Evolutionary conservation across 2,113 vertebrate species (phyloP).

Genomic region (Miniopterus natalensis): DNA sequence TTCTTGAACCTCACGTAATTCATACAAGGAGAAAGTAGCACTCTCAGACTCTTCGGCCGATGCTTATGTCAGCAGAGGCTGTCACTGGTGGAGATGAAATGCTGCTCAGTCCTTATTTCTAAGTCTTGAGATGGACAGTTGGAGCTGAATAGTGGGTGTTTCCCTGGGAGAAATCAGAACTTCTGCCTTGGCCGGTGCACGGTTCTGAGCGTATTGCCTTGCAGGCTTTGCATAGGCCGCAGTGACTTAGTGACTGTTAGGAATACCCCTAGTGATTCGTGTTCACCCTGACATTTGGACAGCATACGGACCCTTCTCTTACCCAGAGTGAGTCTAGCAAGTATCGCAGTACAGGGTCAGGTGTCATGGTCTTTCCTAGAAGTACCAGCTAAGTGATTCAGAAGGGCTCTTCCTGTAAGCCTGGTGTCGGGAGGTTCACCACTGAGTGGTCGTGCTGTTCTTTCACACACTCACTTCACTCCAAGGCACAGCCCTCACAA

Average conservation of each 20-base stretch:
- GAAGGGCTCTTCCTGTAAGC: neutral
- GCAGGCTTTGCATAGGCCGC: neutral
- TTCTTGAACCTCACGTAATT: neutral
- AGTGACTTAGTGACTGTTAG: neutral
- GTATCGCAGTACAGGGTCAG: neutral
- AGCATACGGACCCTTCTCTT: neutral
- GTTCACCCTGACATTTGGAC: neutral
- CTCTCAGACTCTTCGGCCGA: neutral
- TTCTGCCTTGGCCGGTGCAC: neutral
- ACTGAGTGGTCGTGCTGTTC: neutral
- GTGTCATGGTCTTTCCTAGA: neutral
- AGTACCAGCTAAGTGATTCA: neutral
- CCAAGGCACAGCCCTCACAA: neutral
- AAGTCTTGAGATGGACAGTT: neutral
- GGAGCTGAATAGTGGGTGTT: neutral
- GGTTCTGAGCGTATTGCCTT: neutral
- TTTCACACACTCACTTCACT: neutral
- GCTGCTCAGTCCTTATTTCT: neutral
- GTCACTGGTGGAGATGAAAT: neutral
- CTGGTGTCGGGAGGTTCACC: neutral
- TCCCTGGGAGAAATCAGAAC: neutral
- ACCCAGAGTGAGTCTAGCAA: neutral
- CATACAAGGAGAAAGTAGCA: neutral
- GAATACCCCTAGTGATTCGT: neutral
- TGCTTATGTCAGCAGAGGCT: neutral